These are phyloP conservation scores for Upupa epops DNA, from an alignment of 2,113 vertebrate species.

Conservation along the genomic window DNA sequence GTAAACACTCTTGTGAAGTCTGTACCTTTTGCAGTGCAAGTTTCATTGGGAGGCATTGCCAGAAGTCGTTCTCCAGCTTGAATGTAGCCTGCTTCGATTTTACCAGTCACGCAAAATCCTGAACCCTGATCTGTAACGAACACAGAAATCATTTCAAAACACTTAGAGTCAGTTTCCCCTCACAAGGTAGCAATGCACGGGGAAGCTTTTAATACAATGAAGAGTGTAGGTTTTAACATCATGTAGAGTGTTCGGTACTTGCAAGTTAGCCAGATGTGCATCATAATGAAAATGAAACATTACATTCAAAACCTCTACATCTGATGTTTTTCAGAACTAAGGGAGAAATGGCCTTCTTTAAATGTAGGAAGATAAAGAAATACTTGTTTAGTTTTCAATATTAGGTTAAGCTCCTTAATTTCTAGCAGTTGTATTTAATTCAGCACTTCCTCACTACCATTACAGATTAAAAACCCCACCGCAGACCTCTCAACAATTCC, in stretches of 20 bases:
- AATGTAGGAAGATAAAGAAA: background rate
- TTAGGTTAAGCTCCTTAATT: background rate
- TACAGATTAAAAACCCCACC: background rate
- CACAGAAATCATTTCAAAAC: background rate
- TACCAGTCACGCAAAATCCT: conserved; percentile 97
- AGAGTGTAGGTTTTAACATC: background rate
- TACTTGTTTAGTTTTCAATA: conserved; percentile 1
- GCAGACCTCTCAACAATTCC: background rate
- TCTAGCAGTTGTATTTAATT: conserved; percentile 14
- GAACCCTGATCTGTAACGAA: conserved; percentile 91
- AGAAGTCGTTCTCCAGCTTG: conserved; percentile 90
- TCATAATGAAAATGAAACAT: conserved; percentile 65
- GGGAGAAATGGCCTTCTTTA: background rate
- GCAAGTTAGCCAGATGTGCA: conserved; percentile 14
- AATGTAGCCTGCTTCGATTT: conserved; percentile 95
- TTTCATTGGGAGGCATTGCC: conserved; percentile 97
- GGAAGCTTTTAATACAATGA: background rate
- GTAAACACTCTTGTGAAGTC: conserved; percentile 40
- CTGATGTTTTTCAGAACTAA: conserved; percentile 32
- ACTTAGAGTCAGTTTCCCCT: background rate
- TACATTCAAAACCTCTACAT: conserved; percentile 39
- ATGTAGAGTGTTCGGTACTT: conserved; percentile 1
- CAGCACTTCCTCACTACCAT: background rate
- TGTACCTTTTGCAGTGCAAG: conserved; percentile 95
- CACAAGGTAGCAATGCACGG: background rate